A percentile compares a stretch with the other conserved stretches of the same genome.
Evolutionary conservation across 2,113 vertebrate genomes (phyloP).

Genomic region (Elaphurus davidianus): DNA sequence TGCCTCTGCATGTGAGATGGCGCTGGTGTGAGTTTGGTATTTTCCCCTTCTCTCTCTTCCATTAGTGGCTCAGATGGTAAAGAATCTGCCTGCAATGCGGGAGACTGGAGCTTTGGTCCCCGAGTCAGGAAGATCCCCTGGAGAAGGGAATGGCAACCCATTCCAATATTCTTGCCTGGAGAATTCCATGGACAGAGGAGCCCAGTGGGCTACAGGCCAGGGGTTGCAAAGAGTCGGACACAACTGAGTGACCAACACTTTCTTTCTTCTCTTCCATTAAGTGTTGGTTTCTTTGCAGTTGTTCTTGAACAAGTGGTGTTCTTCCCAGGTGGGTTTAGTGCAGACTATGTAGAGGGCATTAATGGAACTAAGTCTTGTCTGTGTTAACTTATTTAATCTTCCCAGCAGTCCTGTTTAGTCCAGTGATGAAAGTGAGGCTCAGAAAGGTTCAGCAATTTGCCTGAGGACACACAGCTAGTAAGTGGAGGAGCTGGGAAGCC

Average conservation of each 20-base stretch:
- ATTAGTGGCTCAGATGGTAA: background rate
- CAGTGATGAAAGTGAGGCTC: background rate
- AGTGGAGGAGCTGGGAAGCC: background rate
- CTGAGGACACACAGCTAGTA: background rate
- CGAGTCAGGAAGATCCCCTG: background rate
- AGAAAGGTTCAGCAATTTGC: background rate
- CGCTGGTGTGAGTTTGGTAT: background rate
- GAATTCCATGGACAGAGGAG: background rate
- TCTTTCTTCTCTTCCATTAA: background rate
- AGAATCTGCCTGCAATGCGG: background rate
- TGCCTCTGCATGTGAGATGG: background rate
- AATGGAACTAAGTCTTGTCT: background rate
- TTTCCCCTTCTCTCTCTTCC: background rate
- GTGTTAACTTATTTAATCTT: background rate
- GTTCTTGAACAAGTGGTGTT: background rate
- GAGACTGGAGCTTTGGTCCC: background rate
- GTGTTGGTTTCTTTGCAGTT: background rate
- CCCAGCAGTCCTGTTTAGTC: background rate
- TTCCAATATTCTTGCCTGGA: background rate
- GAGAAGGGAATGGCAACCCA: background rate
- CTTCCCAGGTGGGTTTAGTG: background rate
- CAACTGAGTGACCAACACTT: background rate
- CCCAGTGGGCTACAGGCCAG: background rate
- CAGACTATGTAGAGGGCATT: background rate
- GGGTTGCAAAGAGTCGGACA: background rate